phyloP scores from a whole-genome alignment of 2,888 invertebrate genomes.

The Hyles lineata region DNA sequence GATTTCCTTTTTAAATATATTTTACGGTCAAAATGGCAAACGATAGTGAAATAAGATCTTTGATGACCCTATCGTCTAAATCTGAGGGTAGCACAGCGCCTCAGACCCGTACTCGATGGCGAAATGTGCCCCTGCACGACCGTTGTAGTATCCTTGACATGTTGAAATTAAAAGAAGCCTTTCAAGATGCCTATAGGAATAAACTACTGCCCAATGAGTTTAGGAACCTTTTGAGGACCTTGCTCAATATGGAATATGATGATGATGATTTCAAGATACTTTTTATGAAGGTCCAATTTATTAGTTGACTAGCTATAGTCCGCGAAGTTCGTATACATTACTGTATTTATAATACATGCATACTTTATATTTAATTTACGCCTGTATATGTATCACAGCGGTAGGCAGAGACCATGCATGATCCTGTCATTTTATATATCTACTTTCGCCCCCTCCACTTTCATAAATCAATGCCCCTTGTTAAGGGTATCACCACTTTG shows the following conservation, averaged over 20 bases:
- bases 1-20: slow-evolving; percentile 24
- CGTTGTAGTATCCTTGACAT: slow-evolving; percentile 74
- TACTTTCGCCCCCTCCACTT: no score
- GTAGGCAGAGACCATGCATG: no score
- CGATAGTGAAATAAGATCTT: slow-evolving; percentile 65
- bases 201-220: slow-evolving; percentile 74
- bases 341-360: no score
- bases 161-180: slow-evolving; percentile 74
- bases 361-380: no score
- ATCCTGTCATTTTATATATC: no score
- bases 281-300: slow-evolving; percentile 83
- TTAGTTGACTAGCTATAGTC: background rate
- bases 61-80: slow-evolving; percentile 63
- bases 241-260: slow-evolving; percentile 79
- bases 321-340: background rate
- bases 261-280: slow-evolving; percentile 86
- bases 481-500: no score
- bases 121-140: slow-evolving; percentile 71
- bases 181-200: slow-evolving; percentile 69
- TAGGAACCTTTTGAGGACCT: slow-evolving; percentile 65
- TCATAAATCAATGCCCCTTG: no score
- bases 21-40: slow-evolving; percentile 56
- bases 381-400: no score
- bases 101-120: slow-evolving; percentile 51
- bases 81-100: slow-evolving; percentile 67